Evolutionary conservation across 2,797 vertebrate genomes (phyloP), one percentile per base, ranked within the genome.

Genomic region (Acanthornis magna): DNA sequence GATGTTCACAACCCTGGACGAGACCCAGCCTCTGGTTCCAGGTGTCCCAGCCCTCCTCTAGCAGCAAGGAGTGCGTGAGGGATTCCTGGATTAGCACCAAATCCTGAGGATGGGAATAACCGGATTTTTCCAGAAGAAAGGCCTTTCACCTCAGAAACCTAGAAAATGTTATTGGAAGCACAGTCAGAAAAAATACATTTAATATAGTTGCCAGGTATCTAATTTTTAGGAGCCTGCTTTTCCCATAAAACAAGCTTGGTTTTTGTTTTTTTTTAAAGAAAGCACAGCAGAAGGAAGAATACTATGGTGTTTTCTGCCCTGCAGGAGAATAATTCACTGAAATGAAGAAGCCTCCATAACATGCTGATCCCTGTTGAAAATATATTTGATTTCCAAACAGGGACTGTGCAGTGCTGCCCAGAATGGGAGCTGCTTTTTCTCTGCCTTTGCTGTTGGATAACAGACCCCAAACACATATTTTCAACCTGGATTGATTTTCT

Each of bases 351-450:
- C 20, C 23, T 50, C 38, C 26, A 3, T 29, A 74, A 32, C 22
- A 11, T 11, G 22, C 5, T 38, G 61, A 47, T 55, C 36, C 5
- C 10, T 2, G 2, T 1, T 42, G 40, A 53, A 91, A 67, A 45
- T 12, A 6, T 2, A 7, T n/a, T 77, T 71, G 53, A 25, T 79
- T 85, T 80, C 51, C 68, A 40, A n/a, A 22, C 3, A 45, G 5
- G 13, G 57, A 5, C 32, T 0, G 5, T 67, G 29, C 26, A 0
- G 0, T 29, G 18, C 7, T 70, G 50, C n/a, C 83, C n/a, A 30
- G 18, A 40, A 19, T 11, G 8, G 30, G 22, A 72, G 5, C 34
- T 76, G 61, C 40, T 40, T 86, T 48, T 36, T 12, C 53, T 70
- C 38, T 50, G 12, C 30, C 43, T 67, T 61, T 47, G 40, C 43